Percentiles rank a stretch among this genome's conserved stretches.
Conservation (phyloP, 2,113 vertebrate species). For the Mormoops blainvillei region DNA sequence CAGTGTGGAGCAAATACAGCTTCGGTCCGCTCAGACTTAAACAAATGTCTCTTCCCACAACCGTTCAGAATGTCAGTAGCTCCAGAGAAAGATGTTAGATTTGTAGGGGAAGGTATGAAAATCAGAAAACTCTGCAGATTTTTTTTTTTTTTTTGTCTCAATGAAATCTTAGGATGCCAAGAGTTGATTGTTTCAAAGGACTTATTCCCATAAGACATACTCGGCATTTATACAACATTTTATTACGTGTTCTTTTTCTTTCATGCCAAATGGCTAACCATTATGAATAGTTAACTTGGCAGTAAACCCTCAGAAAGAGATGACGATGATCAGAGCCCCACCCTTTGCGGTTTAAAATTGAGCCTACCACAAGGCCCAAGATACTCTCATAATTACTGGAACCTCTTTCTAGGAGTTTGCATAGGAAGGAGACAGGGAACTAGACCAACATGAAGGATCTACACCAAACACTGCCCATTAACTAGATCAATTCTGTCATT, state of each 20-base stretch:
- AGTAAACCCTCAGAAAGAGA: not conserved
- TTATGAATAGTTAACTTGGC: not conserved
- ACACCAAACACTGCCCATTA: not conserved
- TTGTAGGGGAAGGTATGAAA: not conserved
- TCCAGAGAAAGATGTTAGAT: not conserved
- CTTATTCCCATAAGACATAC: not conserved
- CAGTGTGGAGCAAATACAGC: not conserved
- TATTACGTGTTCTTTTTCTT: constrained; percentile 12
- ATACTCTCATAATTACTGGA: not conserved
- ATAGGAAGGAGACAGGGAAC: not conserved
- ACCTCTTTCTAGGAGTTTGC: not conserved
- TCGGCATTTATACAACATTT: not conserved
- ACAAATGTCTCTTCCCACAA: not conserved
- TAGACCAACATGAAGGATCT: not conserved
- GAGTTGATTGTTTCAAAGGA: constrained; percentile 20
- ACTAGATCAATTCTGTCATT: not conserved
- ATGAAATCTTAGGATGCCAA: not conserved
- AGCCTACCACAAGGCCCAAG: not conserved
- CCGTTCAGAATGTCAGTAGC: not conserved
- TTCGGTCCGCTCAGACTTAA: not conserved
- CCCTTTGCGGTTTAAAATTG: not conserved
- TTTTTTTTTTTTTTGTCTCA: not conserved
- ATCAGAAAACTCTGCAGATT: not conserved
- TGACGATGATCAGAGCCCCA: not conserved
- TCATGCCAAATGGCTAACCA: not conserved